Conservation (phyloP, 2,888 invertebrate species). For the Pseudeuparius sepicola region DNA sequence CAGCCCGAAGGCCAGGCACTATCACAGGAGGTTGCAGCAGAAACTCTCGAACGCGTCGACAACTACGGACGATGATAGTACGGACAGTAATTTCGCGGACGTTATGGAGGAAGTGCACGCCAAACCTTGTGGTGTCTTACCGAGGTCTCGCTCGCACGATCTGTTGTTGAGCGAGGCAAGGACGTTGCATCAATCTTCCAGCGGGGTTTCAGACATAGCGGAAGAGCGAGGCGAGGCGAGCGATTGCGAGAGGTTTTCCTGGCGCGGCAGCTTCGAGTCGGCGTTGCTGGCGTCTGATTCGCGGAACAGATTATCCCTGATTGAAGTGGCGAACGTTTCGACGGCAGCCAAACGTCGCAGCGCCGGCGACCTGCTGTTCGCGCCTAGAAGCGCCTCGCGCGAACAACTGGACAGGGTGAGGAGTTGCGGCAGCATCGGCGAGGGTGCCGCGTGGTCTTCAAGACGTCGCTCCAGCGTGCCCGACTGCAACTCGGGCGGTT, state of each 20-base stretch:
- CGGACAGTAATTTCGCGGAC: conserved; percentile 44
- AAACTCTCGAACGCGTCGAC: conserved; percentile 50
- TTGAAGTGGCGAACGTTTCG: conserved; percentile 54
- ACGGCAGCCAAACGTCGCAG: conserved; percentile 69
- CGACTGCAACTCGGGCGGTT: conserved; percentile 44
- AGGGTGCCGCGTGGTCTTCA: conserved; percentile 38
- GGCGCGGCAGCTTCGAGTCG: conserved; percentile 90
- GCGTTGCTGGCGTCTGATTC: conserved; percentile 81
- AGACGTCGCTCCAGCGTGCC: conserved; percentile 48
- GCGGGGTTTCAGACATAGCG: conserved; percentile 44
- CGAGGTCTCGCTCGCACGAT: conserved; percentile 76
- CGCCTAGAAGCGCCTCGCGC: conserved; percentile 67
- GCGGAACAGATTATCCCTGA: conserved; percentile 59
- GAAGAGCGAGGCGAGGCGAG: conserved; percentile 68
- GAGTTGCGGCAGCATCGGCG: conserved; percentile 73
- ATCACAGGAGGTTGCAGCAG: conserved; percentile 47
- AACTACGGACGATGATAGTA: conserved; percentile 61
- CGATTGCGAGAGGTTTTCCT: conserved; percentile 82
- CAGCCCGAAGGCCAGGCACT: conserved; percentile 51
- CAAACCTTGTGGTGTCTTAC: conserved; percentile 47
- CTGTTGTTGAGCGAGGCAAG: conserved; percentile 54
- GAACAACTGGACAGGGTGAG: conserved; percentile 62
- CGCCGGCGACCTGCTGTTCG: conserved; percentile 73
- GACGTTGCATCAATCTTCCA: conserved; percentile 40
- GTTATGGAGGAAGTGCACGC: conserved; percentile 39